Evolutionary conservation across 1,140 invertebrate species (phyloP).

Genomic region (Drosophila busckii): DNA sequence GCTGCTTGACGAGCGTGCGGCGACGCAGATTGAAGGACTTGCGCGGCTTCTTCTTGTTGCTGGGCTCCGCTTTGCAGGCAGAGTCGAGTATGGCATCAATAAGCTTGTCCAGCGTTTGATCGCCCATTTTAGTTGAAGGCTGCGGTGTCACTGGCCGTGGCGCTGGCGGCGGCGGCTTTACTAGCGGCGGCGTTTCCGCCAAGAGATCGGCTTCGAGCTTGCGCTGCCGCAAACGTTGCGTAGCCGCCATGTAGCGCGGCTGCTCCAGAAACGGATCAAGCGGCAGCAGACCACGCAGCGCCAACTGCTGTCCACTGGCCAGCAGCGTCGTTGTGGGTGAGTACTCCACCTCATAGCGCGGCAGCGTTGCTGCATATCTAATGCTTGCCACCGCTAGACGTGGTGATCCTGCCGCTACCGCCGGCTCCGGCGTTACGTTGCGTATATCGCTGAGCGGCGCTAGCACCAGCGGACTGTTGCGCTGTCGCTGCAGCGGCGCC

Average conservation of each 20-base stretch:
- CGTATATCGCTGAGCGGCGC: conserved; percentile 66
- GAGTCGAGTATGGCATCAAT: conserved; percentile 77
- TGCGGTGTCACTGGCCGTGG: conserved; percentile 36
- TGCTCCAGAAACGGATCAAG: conserved; percentile 69
- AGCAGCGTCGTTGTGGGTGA: conserved; percentile 49
- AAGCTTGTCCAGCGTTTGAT: conserved; percentile 69
- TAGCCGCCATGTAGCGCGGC: conserved; percentile 50
- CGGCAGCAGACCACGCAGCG: conserved; percentile 49
- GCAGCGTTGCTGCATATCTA: conserved; percentile 61
- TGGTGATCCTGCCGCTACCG: not conserved
- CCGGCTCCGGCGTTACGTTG: conserved; percentile 57
- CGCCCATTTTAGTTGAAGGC: conserved; percentile 63
- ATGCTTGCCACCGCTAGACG: conserved; percentile 42
- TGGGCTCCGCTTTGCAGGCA: conserved; percentile 61
- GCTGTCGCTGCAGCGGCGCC: conserved; percentile 15
- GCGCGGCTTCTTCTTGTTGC: conserved; percentile 56
- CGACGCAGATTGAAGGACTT: conserved; percentile 66
- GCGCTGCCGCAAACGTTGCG: conserved; percentile 43
- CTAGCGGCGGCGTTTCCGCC: conserved; percentile 33
- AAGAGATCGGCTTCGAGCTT: conserved; percentile 57
- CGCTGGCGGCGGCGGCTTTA: not conserved
- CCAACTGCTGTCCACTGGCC: conserved; percentile 63
- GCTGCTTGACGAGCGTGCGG: conserved; percentile 67
- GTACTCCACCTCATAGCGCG: conserved; percentile 65
- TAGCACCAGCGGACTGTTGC: conserved; percentile 66